phyloP scores from a whole-genome alignment of 2,113 vertebrate species.

The Callorhinus ursinus region DNA sequence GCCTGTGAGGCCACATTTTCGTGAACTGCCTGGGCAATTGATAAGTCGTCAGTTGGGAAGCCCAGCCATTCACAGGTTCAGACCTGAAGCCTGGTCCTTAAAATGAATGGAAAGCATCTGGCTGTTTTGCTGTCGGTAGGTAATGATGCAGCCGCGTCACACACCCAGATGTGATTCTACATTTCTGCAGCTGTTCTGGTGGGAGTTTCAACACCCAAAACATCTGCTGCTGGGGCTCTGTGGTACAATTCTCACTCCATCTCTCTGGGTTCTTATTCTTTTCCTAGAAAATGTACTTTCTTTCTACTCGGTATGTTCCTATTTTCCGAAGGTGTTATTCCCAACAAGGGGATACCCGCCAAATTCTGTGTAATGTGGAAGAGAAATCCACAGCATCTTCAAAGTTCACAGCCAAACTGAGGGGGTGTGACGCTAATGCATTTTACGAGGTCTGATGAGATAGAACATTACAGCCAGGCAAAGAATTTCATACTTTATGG shows the following conservation, averaged over 20 bases:
- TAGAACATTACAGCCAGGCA: conserved; percentile 78
- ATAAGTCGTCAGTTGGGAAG: conserved; percentile 55
- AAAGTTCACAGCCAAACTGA: conserved; percentile 45
- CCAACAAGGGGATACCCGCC: conserved; percentile 40
- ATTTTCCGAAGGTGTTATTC: conserved; percentile 62
- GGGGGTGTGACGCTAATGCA: conserved; percentile 56
- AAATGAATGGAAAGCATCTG: conserved; percentile 88
- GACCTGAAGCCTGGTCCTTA: conserved; percentile 81
- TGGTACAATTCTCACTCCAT: conserved; percentile 81
- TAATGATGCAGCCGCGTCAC: conserved; percentile 86
- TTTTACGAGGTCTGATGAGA: conserved; percentile 74
- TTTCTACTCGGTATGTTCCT: conserved; percentile 51
- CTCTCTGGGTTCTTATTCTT: conserved; percentile 84
- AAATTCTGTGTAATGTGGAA: background rate
- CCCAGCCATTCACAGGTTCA: conserved; percentile 68
- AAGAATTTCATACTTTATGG: conserved; percentile 72
- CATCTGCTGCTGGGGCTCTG: conserved; percentile 89
- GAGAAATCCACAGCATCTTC: conserved; percentile 6
- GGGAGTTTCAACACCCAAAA: conserved; percentile 87
- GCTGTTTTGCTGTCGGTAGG: conserved; percentile 86
- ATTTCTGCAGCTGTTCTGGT: conserved; percentile 89
- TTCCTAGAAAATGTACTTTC: conserved; percentile 80
- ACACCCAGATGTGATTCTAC: conserved; percentile 90
- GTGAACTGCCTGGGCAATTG: background rate
- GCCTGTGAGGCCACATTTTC: background rate